Evolutionary conservation across 2,113 vertebrate genomes (phyloP).

Genomic region (Apteryx owenii): DNA sequence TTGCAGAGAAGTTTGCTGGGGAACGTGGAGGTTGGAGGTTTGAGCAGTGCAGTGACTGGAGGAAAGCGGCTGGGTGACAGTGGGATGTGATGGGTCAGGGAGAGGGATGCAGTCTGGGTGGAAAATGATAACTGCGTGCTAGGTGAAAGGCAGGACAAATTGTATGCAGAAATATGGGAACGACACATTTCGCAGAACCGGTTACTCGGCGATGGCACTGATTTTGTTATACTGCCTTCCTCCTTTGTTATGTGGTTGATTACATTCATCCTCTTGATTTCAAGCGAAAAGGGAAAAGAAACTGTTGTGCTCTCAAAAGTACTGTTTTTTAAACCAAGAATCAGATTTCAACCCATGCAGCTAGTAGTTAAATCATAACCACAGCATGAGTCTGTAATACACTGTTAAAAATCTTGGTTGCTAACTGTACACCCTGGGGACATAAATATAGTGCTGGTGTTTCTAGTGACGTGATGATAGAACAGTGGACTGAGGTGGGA

Average conservation of each 20-base stretch:
- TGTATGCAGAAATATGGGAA: not conserved
- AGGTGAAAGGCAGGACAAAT: not conserved
- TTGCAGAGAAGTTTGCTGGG: too few species aligned
- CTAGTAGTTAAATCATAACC: not conserved
- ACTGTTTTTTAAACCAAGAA: not conserved
- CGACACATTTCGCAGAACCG: rapidly evolving
- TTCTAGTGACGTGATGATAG: not conserved
- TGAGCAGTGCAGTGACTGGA: not conserved
- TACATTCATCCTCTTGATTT: not conserved
- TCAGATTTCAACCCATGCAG: not conserved
- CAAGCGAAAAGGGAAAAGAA: not conserved
- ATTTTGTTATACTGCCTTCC: rapidly evolving
- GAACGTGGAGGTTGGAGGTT: not conserved
- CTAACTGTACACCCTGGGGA: not conserved
- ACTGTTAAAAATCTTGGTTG: not conserved
- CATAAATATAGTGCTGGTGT: not conserved
- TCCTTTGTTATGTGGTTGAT: not conserved
- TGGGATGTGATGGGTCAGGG: rapidly evolving
- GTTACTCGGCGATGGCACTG: rapidly evolving
- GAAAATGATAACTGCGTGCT: rapidly evolving
- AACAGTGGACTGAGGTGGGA: not conserved
- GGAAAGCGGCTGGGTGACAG: not conserved
- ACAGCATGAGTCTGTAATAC: not conserved
- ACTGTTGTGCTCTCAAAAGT: not conserved
- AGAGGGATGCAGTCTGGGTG: not conserved